phyloP scores from a whole-genome alignment of 2,797 vertebrate genomes.

The Myotis findleyi region DNA sequence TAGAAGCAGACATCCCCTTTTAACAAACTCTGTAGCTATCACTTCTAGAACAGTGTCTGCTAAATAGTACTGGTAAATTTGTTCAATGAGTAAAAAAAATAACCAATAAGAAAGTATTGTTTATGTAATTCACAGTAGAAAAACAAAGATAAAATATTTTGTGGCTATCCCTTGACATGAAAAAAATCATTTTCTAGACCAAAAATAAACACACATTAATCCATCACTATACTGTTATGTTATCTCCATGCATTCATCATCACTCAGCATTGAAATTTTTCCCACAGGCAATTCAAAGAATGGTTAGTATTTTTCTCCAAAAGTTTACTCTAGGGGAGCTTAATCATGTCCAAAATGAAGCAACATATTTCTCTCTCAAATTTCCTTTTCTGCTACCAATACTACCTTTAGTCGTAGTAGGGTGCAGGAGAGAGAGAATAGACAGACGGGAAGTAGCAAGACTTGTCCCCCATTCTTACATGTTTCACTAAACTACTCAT shows the following conservation, averaged over 20 bases:
- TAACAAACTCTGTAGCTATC: neutral
- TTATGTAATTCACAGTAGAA: neutral
- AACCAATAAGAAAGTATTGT: neutral
- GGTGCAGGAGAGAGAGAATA: neutral
- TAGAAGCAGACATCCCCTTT: neutral
- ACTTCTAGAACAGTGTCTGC: neutral
- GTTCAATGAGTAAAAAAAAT: neutral
- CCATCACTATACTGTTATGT: neutral
- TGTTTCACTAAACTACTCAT: neutral
- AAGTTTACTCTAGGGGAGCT: neutral
- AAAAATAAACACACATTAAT: constrained; percentile 24
- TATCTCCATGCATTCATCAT: neutral
- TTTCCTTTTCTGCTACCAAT: neutral
- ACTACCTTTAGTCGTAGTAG: neutral
- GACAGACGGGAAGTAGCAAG: neutral
- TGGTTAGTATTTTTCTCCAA: neutral
- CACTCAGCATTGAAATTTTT: neutral
- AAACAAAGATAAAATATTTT: constrained; percentile 23
- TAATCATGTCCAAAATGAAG: neutral
- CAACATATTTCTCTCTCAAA: neutral
- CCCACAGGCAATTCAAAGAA: neutral
- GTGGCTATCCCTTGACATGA: neutral
- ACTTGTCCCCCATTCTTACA: neutral
- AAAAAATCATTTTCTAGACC: neutral
- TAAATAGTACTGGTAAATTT: neutral